phyloP scores from a whole-genome alignment of 2,797 vertebrate genomes.

The Acestrorhynchus altus region DNA sequence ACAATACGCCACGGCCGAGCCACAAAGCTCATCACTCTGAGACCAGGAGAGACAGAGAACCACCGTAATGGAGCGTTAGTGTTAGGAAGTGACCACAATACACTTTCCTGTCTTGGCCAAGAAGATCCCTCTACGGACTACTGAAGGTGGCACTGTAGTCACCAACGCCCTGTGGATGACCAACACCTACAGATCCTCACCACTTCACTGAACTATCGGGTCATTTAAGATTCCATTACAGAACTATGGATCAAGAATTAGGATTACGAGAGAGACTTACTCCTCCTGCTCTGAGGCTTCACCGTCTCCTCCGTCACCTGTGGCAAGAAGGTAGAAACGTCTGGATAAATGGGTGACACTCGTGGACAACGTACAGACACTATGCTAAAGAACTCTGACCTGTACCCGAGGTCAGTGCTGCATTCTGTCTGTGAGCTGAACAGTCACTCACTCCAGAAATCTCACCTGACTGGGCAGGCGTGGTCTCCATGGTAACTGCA shows the following conservation, averaged over 20 bases:
- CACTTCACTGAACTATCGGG: too few relatives aligned
- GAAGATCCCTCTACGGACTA: too few relatives aligned
- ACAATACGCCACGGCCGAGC: conserved; percentile 93
- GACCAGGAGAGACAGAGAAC: conserved; percentile 15
- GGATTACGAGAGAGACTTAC: too few relatives aligned
- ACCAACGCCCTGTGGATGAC: too few relatives aligned
- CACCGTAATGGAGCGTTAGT: not conserved
- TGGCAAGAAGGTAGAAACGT: not conserved
- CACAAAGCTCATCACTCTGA: conserved; percentile 76
- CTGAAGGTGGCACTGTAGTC: too few relatives aligned
- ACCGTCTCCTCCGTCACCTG: conserved; percentile 53
- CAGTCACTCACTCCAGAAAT: not conserved
- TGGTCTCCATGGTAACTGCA: not conserved
- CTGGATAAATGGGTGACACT: not conserved
- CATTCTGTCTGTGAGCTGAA: not conserved
- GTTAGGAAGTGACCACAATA: not conserved
- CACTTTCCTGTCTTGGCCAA: too few relatives aligned
- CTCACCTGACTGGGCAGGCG: not conserved
- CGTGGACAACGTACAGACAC: not conserved
- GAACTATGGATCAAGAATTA: too few relatives aligned
- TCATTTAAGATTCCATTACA: too few relatives aligned
- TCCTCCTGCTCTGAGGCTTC: not conserved
- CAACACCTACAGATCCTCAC: too few relatives aligned
- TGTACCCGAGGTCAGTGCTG: not conserved
- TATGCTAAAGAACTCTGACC: not conserved